Percentiles rank a stretch among this genome's conserved stretches.
Evolutionary conservation across 2,113 vertebrate genomes (phyloP).

Genomic region (Actinemys pallida): DNA sequence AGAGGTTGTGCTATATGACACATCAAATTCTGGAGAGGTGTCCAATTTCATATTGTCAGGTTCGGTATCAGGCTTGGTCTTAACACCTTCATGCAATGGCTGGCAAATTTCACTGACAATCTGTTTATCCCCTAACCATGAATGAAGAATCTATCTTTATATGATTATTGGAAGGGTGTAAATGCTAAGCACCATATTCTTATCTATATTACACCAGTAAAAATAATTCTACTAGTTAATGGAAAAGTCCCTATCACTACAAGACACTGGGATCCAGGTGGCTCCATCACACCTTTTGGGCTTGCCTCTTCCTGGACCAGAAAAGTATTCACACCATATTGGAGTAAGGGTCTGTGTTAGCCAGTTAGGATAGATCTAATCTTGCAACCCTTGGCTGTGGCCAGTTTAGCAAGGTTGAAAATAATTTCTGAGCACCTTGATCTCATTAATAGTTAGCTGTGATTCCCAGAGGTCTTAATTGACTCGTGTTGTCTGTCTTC

Average conservation of each 20-base stretch:
- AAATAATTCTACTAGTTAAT: not conserved
- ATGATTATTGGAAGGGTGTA: too few species aligned
- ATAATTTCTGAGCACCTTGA: too few species aligned
- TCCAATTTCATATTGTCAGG: constrained; percentile 4
- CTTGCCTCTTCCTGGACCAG: not conserved
- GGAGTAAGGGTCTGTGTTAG: not conserved
- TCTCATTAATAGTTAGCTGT: too few species aligned
- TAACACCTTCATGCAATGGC: not conserved
- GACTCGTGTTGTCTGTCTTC: too few species aligned
- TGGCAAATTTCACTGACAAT: not conserved
- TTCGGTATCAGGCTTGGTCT: not conserved
- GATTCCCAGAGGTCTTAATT: too few species aligned
- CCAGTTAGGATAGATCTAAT: not conserved
- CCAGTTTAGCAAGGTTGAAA: too few species aligned
- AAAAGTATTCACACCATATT: not conserved
- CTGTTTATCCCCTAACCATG: not conserved
- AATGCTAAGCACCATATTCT: too few species aligned
- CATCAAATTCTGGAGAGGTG: not conserved
- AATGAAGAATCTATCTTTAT: not conserved
- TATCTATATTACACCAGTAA: too few species aligned
- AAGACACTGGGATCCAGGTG: not conserved
- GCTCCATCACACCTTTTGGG: too few species aligned
- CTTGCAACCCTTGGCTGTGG: too few species aligned
- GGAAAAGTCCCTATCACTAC: not conserved
- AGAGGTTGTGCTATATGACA: not conserved